A percentile compares a stretch with the other conserved stretches of the same genome.
Conservation (phyloP, 2,113 vertebrate species). For the Entelurus aequoreus region DNA sequence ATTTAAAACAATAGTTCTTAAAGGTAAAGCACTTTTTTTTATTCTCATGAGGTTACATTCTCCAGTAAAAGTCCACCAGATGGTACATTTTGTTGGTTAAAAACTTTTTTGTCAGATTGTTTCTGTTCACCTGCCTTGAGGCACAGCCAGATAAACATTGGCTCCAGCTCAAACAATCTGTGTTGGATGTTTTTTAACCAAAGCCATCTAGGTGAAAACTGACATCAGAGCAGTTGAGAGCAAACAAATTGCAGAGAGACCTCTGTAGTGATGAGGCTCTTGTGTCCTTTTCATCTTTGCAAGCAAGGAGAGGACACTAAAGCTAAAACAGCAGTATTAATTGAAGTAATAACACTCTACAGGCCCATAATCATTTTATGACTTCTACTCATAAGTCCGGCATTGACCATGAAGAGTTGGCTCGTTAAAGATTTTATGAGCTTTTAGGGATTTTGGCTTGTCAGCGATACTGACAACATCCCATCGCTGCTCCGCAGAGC, state of each 20-base stretch:
- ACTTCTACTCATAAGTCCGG: constrained; percentile 13
- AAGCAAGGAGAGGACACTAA: constrained; percentile 24
- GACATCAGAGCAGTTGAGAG: background rate
- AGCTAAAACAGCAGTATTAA: constrained; percentile 17
- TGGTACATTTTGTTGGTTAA: background rate
- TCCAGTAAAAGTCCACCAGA: constrained; percentile 2
- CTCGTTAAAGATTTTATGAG: constrained; percentile 43
- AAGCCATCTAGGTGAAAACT: background rate
- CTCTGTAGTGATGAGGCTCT: constrained; percentile 15
- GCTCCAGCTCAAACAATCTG: constrained; percentile 3
- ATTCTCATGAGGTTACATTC: background rate
- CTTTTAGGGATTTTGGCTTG: constrained; percentile 33
- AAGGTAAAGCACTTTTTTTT: too few species aligned
- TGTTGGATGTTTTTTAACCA: background rate
- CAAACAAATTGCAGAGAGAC: constrained; percentile 10
- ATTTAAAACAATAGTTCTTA: too few species aligned
- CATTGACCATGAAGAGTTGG: constrained; percentile 33
- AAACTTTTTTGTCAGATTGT: background rate
- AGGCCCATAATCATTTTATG: constrained; percentile 16
- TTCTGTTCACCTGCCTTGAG: background rate
- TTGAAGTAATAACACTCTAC: constrained; percentile 11
- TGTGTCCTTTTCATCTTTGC: constrained; percentile 15
- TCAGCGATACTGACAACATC: constrained; percentile 38
- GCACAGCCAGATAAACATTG: constrained; percentile 4
- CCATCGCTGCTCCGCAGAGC: constrained; percentile 33